Evolutionary conservation across 2,113 vertebrate genomes (phyloP).

Genomic region (Lates calcarifer): DNA sequence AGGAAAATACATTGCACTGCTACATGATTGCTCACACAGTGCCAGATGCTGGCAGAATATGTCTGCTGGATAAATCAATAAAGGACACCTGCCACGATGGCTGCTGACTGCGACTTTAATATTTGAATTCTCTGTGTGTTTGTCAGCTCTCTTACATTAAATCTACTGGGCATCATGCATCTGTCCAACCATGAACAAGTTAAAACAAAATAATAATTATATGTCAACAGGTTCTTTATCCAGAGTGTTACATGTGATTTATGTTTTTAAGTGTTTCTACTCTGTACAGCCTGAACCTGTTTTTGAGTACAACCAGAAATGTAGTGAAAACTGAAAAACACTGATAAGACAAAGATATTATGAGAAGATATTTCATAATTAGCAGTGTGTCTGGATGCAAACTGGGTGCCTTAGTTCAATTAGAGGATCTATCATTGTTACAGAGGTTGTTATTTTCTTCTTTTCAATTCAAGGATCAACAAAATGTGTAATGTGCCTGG

Average conservation of each 20-base stretch:
- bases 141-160: neutral
- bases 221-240: too few species aligned
- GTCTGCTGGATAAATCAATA: constrained; percentile 19
- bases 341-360: too few species aligned
- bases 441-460: too few species aligned
- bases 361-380: too few species aligned
- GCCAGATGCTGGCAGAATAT: constrained; percentile 14
- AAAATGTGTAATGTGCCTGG: too few species aligned
- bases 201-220: neutral
- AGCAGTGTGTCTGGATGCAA: constrained; percentile 6
- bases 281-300: too few species aligned
- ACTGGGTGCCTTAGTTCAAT: neutral
- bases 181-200: neutral
- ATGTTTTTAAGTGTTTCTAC: too few species aligned
- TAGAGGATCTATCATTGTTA: neutral
- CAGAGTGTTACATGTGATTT: too few species aligned
- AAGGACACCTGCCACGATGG: neutral
- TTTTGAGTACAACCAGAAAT: too few species aligned
- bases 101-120: neutral
- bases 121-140: neutral
- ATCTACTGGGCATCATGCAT: neutral
- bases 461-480: too few species aligned
- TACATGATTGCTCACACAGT: constrained; percentile 9
- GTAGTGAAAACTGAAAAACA: too few species aligned
- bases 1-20: constrained; percentile 9